Base-by-base conservation (phyloP, 2,888 invertebrate species). In the Drosophila falleni region DNA sequence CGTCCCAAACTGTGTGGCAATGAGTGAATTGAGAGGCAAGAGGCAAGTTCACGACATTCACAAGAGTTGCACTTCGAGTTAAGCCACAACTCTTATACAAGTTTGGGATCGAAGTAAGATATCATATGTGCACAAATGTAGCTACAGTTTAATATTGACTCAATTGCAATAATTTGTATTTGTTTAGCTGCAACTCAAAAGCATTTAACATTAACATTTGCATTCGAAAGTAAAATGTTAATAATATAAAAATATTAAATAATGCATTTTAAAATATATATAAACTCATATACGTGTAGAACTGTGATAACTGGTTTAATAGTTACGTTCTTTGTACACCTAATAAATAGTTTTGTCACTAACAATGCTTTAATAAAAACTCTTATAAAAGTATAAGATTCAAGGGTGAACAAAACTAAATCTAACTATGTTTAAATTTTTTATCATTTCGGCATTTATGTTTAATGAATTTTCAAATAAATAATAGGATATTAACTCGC, bases 1-100 rank as follows among this genome's bases (percentile, higher is more conserved):
- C 16, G 10, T 5, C n/a, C 3, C 51, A 19, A 50, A 26, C 37
- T 51, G 23, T 37, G 37, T 10, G 41, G n/a, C 35, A 59, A 50
- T 23, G 63, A 23, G 63, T 50, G 50, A 64, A 50, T 49, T 31
- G 35, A 15, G 19, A 19, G 19, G 19, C 51, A 53, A 2, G 61
- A 2, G 61, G 46, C 53, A 26, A 31, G 13, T 15, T 33, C 16
- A 19, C 29, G 41, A 31, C 41, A 54, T 8, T 13, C 23, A 29
- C 29, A 54, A 31, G 9, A 31, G 31, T 33, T 42, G 33, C 42
- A 44, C 5, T 19, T 16, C 9, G 10, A 33, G 31, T 16, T 19
- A 9, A 35, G 23, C 16, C 35, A n/a, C 8, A n/a, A 35, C 19
- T 44, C 44, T 33, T 55, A 55, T 55, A 55, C 55, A 11, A 10